A percentile compares a stretch with the other conserved stretches of the same genome.
These are phyloP conservation scores for Nothoprocta perdicaria DNA, from an alignment of 2,113 vertebrate species.

Conservation along the genomic window DNA sequence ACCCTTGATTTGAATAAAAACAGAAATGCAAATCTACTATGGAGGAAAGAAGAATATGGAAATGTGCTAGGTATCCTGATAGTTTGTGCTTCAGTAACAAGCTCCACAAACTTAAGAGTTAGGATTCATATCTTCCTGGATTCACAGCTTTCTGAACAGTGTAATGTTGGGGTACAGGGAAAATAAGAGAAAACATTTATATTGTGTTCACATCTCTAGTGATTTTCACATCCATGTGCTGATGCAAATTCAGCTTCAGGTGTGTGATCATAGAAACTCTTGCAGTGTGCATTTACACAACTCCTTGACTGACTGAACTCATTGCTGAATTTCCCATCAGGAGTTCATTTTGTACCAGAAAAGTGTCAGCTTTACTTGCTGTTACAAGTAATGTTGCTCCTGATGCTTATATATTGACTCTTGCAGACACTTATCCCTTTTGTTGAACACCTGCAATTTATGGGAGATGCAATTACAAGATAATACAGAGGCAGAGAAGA, in stretches of 20 bases:
- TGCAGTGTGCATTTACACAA: not conserved
- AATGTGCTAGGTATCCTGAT: not conserved
- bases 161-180: not conserved
- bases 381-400: not conserved
- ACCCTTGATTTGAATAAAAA: not conserved
- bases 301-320: not conserved
- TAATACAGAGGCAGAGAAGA: not conserved
- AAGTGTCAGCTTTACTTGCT: not conserved
- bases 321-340: too few relatives aligned
- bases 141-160: not conserved
- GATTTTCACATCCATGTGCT: not conserved
- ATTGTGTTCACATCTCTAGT: not conserved
- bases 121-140: not conserved
- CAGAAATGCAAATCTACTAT: not conserved
- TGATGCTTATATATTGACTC: not conserved
- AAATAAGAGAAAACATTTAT: not conserved
- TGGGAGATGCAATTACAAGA: not conserved
- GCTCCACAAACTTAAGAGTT: not conserved
- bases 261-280: not conserved
- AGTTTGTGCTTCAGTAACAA: not conserved
- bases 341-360: not conserved
- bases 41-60: not conserved
- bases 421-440: not conserved
- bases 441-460: not conserved
- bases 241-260: not conserved